Evolutionary conservation across 2,113 vertebrate species (phyloP), one percentile per base, ranked within the genome.

Genomic region (Myiopsitta monachus): DNA sequence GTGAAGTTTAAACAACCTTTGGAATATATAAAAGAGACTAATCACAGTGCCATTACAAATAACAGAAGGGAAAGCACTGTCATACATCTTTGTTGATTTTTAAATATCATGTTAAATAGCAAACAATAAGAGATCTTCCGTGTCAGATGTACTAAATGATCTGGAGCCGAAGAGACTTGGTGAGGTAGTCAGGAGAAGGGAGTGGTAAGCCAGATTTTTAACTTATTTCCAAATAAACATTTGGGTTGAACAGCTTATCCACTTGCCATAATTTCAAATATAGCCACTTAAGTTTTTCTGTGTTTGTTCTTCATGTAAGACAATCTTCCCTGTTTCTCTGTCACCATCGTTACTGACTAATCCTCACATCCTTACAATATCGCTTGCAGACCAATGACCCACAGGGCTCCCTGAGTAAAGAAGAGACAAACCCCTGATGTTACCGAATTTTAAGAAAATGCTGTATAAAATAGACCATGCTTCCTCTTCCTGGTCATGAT

Each of bases 1-100:
- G 43, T 79, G 86, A 92, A 85, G 79, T 70, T 96, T 95, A 94
- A 91, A 94, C 87, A 92, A 31, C 77, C 81, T 74, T 83, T 83
- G 91, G 81, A 96, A 77, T 51, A 7, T 3, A 64, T 46, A 70
- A 30, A 80, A 91, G 80, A 61, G 68, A 82, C 68, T 92, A 72
- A 78, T 90, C 76, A 61, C 76, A 57, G 80, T 14, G 16, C 80
- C 2, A 23, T 94, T 82, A 52, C 63, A 85, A 92, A 92, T 93
- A 88, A 88, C 90, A 96, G 90, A 94, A 90, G 94, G 88, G 85
- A 73, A 69, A 87, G 83, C 66, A 11, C 64, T 88, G 77, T 73
- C 43, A 26, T 86, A 46, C 63, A 17, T 92, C 93, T 94, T 77
- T 94, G 92, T 92, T 94, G 95, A 78, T 88, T 91, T 91, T 81